Evolutionary conservation across 2,113 vertebrate species (phyloP).

Genomic region (Bos indicus): DNA sequence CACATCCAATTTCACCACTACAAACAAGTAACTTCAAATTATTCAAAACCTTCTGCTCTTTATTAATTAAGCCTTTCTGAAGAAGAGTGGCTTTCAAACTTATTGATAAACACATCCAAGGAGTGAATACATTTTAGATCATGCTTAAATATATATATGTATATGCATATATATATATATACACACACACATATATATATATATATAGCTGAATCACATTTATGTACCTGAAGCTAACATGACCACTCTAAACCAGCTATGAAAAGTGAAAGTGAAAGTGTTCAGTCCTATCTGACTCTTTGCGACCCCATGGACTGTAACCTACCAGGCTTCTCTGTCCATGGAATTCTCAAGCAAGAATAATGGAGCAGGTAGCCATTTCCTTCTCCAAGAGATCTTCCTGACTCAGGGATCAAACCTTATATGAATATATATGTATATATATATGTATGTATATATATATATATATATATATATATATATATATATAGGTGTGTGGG

Average conservation of each 20-base stretch:
- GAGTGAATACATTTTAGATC: background rate
- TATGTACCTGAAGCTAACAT: background rate
- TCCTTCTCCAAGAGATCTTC: background rate
- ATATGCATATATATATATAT: too few relatives aligned
- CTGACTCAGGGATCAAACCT: background rate
- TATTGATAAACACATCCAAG: background rate
- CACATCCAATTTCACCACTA: background rate
- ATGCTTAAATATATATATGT: background rate
- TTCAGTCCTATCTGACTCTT: background rate
- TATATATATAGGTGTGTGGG: background rate
- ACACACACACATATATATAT: background rate
- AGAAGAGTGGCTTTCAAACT: background rate
- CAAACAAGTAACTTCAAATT: background rate
- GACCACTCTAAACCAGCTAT: background rate
- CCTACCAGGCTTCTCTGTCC: background rate
- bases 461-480: rapidly evolving
- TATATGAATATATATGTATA: background rate
- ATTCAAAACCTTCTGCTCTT: background rate
- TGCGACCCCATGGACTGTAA: background rate
- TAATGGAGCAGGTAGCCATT: background rate
- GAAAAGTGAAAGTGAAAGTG: background rate
- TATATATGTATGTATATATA: background rate
- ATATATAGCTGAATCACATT: background rate
- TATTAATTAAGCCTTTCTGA: background rate
- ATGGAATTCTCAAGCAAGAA: background rate